Conservation (phyloP, 2,113 vertebrate genomes). For the Onychostruthus taczanowskii region DNA sequence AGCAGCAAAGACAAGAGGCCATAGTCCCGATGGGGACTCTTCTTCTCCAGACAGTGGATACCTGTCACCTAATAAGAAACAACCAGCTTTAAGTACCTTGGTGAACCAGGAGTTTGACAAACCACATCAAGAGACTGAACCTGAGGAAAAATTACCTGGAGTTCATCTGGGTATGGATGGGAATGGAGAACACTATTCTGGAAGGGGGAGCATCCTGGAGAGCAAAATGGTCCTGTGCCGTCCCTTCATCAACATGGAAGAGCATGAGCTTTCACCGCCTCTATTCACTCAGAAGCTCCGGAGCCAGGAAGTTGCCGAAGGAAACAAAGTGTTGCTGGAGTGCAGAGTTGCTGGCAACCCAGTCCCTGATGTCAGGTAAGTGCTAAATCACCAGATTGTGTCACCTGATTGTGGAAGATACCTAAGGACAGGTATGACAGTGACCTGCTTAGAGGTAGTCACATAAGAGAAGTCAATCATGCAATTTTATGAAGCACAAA, state of each 20-base stretch:
- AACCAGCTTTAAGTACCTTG: neutral
- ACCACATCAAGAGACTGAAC: conserved; percentile 33
- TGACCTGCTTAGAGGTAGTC: neutral
- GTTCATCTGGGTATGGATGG: neutral
- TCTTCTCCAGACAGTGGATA: conserved; percentile 97
- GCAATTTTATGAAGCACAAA: neutral
- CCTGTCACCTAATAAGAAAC: conserved; percentile 84
- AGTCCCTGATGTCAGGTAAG: conserved; percentile 86
- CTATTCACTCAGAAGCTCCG: conserved; percentile 90
- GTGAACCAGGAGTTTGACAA: conserved; percentile 58
- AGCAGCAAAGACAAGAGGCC: conserved; percentile 75
- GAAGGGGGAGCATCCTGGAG: neutral
- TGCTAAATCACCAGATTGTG: neutral
- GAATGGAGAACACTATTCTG: neutral
- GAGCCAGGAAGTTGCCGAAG: conserved; percentile 94
- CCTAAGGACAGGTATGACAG: neutral
- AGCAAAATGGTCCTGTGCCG: neutral
- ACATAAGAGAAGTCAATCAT: neutral
- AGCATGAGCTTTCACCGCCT: conserved; percentile 72
- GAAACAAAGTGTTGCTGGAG: conserved; percentile 86
- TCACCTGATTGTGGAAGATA: neutral
- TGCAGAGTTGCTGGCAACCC: conserved; percentile 89
- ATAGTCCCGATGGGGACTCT: conserved; percentile 84
- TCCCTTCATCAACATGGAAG: neutral
- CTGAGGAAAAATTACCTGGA: neutral